Evolutionary conservation across 2,888 invertebrate species (phyloP).

Genomic region (Tuta absoluta): DNA sequence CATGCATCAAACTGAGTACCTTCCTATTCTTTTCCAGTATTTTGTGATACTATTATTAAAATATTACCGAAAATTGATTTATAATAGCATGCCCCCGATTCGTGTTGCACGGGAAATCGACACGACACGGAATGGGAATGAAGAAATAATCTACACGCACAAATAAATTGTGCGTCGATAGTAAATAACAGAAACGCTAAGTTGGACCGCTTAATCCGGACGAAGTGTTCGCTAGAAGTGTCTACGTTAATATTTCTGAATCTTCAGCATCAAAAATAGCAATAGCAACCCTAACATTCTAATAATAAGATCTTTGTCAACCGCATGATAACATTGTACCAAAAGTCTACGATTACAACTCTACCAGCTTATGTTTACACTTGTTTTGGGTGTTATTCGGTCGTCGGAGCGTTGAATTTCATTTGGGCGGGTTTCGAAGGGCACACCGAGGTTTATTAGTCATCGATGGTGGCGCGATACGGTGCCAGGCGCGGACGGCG

Average conservation of each 20-base stretch:
- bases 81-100: constrained; percentile 29
- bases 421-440: constrained; percentile 31
- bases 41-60: constrained; percentile 8
- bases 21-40: not conserved
- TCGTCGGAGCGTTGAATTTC: constrained; percentile 34
- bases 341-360: constrained; percentile 56
- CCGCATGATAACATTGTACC: constrained; percentile 48
- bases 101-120: constrained; percentile 34
- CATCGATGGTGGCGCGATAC: constrained; percentile 80
- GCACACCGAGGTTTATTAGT: constrained; percentile 70
- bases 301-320: constrained; percentile 47
- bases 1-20: not conserved
- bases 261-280: not conserved
- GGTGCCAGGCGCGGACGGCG: constrained; percentile 77
- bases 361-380: constrained; percentile 44
- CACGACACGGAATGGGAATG: constrained; percentile 55
- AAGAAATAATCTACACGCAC: constrained; percentile 74
- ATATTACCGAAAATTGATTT: constrained; percentile 20
- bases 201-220: constrained; percentile 78
- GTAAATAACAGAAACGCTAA: constrained; percentile 59
- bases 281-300: constrained; percentile 49
- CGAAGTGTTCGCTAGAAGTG: constrained; percentile 78
- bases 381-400: constrained; percentile 32
- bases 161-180: constrained; percentile 71
- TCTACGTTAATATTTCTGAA: constrained; percentile 64